These are phyloP conservation scores for Halichoeres trimaculatus DNA, from an alignment of 2,113 vertebrate species.

Conservation along the genomic window DNA sequence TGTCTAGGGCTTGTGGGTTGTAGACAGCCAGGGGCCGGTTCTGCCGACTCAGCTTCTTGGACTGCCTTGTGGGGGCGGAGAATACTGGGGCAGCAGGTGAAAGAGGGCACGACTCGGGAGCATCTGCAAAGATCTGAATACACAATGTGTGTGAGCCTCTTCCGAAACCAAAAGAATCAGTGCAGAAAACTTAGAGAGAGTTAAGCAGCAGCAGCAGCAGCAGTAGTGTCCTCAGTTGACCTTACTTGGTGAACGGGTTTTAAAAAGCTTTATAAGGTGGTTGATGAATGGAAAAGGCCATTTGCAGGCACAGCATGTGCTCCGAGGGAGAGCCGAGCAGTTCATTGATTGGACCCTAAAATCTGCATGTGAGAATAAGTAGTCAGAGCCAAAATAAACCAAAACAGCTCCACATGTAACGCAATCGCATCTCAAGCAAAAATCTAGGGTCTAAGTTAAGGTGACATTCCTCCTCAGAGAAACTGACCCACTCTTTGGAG, in stretches of 20 bases:
- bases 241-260: constrained; percentile 35
- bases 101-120: constrained; percentile 85
- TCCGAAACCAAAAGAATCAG: constrained; percentile 2
- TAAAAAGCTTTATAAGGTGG: constrained; percentile 48
- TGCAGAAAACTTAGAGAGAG: constrained; percentile 17
- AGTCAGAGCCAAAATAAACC: constrained; percentile 49
- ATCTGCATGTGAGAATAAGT: constrained; percentile 51
- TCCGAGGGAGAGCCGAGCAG: constrained; percentile 43
- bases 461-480: constrained; percentile 57
- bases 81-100: constrained; percentile 80
- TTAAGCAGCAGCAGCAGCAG: constrained; percentile 23
- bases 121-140: constrained; percentile 94
- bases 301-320: constrained; percentile 56
- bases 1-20: constrained; percentile 90
- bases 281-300: constrained; percentile 57
- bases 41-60: constrained; percentile 89
- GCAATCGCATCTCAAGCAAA: constrained; percentile 31
- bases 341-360: constrained; percentile 57
- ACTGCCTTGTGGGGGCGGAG: constrained; percentile 91
- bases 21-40: constrained; percentile 95
- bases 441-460: constrained; percentile 43
- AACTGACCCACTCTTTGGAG: constrained; percentile 54
- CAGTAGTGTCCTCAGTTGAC: constrained; percentile 56
- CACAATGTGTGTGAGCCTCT: constrained; percentile 59
- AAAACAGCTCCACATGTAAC: constrained; percentile 33